phyloP scores from a whole-genome alignment of 2,797 vertebrate species.

The Prunella strophiata region DNA sequence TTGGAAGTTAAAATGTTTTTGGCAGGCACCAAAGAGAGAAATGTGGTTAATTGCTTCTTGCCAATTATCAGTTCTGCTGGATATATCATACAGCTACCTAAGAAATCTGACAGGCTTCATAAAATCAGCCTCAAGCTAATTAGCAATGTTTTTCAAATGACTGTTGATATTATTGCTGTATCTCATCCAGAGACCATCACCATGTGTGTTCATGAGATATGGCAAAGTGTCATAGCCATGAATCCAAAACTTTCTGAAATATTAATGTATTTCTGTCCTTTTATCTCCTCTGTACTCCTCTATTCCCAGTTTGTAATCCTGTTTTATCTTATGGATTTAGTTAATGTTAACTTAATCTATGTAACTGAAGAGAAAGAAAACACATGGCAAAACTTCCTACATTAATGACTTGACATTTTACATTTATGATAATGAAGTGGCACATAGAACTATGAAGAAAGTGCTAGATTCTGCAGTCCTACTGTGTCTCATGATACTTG shows the following conservation, averaged over 20 bases:
- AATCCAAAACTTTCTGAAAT: not conserved
- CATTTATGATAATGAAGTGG: not conserved
- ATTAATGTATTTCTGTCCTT: not conserved
- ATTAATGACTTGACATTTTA: not conserved
- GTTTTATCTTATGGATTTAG: not conserved
- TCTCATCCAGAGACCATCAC: not conserved
- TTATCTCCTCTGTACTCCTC: not conserved
- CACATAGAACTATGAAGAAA: not conserved
- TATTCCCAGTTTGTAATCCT: not conserved
- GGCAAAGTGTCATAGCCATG: not conserved
- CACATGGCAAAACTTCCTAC: not conserved
- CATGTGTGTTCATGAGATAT: not conserved
- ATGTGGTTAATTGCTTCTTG: not conserved
- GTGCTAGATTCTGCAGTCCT: not conserved
- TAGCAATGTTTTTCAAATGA: not conserved
- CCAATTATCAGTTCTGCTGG: not conserved
- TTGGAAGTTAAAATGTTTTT: not conserved
- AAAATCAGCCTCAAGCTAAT: constrained; percentile 10
- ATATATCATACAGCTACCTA: not conserved
- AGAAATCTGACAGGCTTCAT: constrained; percentile 5
- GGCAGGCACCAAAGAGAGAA: not conserved
- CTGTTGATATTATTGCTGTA: not conserved
- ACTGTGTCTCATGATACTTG: not conserved
- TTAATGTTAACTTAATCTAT: not conserved
- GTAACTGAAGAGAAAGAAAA: not conserved